Percentiles rank a stretch among this genome's conserved stretches.
phyloP scores from a whole-genome alignment of 2,113 vertebrate species.

The Capra hircus region DNA sequence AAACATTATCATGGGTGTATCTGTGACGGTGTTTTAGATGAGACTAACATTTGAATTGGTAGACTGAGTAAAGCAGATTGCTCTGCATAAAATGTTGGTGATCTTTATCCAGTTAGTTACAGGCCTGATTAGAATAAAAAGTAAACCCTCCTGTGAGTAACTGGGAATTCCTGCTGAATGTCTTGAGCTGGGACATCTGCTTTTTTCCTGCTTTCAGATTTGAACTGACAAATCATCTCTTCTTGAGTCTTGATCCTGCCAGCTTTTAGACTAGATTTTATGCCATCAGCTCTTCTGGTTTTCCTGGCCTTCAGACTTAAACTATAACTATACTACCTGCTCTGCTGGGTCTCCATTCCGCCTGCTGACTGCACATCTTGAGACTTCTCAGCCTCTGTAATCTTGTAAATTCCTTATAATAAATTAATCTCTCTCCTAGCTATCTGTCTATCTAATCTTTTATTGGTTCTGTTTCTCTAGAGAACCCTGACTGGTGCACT shows the following conservation, averaged over 20 bases:
- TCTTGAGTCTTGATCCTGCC: neutral
- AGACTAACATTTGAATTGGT: neutral
- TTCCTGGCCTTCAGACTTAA: neutral
- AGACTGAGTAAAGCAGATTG: neutral
- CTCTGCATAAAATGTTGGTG: neutral
- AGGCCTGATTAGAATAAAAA: neutral
- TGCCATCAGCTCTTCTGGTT: neutral
- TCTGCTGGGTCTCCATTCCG: neutral
- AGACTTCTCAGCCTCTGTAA: neutral
- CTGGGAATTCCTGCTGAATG: neutral
- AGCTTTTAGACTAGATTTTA: neutral
- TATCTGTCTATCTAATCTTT: neutral
- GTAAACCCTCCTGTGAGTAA: neutral
- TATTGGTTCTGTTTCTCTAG: neutral
- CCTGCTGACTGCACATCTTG: neutral
- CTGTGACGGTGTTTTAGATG: neutral
- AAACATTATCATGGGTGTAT: neutral
- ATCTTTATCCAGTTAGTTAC: neutral
- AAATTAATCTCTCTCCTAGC: neutral
- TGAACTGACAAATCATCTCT: neutral
- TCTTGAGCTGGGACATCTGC: neutral
- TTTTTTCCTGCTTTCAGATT: neutral
- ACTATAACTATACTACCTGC: neutral
- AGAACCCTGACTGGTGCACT: neutral
- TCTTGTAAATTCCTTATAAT: neutral